These are phyloP conservation scores for Argyra leucocephala DNA, from an alignment of 2,888 invertebrate species.

Conservation along the genomic window DNA sequence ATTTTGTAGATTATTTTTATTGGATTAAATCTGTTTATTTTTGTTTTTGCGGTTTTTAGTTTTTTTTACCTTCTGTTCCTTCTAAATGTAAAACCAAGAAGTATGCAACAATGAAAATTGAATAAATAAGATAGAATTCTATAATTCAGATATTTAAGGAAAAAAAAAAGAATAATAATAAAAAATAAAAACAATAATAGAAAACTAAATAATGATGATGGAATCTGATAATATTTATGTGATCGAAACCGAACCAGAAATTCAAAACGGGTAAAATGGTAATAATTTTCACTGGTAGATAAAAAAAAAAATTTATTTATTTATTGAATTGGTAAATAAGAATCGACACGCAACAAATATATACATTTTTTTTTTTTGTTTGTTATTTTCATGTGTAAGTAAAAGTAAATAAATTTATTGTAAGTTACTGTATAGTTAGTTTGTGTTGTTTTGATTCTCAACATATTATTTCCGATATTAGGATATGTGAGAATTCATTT, in stretches of 20 bases:
- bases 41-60: too few species aligned
- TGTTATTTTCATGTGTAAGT: neutral
- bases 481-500: neutral
- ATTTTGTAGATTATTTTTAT: too few species aligned
- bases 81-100: too few species aligned
- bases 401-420: neutral
- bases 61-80: too few species aligned
- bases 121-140: too few species aligned
- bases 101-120: too few species aligned
- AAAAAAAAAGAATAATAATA: too few species aligned
- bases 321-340: neutral
- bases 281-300: neutral
- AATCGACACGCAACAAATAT: slow-evolving; percentile 1
- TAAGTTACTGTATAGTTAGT: neutral
- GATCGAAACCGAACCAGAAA: neutral
- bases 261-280: neutral
- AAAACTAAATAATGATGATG: slow-evolving; percentile 2
- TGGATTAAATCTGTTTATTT: too few species aligned
- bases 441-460: neutral
- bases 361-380: too few species aligned
- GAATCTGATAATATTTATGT: slow-evolving; percentile 3
- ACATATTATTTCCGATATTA: neutral
- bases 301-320: neutral
- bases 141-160: too few species aligned
- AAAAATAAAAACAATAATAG: neutral